Evolutionary conservation across 2,797 vertebrate species (phyloP).

Genomic region (Coracias cyanogaster): DNA sequence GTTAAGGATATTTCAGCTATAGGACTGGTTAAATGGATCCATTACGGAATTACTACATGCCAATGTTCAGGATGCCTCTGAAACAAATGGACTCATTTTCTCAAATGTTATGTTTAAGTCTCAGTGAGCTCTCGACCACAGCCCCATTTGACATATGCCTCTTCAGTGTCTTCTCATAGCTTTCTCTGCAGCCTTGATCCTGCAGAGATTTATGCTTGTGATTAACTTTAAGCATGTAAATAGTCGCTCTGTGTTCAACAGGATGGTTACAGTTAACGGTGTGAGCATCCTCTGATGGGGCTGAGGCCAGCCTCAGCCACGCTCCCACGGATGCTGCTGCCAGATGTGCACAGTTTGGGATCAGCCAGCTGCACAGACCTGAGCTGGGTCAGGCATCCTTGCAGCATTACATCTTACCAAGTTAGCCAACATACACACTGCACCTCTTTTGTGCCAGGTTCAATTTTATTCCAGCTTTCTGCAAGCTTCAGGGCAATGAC

Average conservation of each 20-base stretch:
- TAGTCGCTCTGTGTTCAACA: neutral
- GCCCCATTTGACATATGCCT: neutral
- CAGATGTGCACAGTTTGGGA: neutral
- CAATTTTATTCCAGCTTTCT: slow-evolving; percentile 39
- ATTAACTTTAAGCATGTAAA: slow-evolving; percentile 34
- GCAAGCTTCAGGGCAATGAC: neutral
- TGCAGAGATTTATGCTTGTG: slow-evolving; percentile 1
- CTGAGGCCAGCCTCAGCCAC: neutral
- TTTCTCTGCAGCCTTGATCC: slow-evolving; percentile 36
- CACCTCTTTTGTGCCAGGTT: slow-evolving; percentile 37
- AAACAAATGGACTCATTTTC: slow-evolving; percentile 57
- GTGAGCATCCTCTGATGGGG: neutral
- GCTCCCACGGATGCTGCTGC: neutral
- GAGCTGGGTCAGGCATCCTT: neutral
- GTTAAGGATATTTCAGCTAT: slow-evolving; percentile 25
- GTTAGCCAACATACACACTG: neutral
- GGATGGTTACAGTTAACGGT: neutral
- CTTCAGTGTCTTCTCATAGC: neutral
- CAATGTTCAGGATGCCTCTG: slow-evolving; percentile 11
- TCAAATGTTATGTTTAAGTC: slow-evolving; percentile 48
- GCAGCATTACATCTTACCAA: neutral
- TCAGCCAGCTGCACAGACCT: neutral
- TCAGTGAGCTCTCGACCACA: slow-evolving; percentile 18
- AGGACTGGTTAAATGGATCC: slow-evolving; percentile 33
- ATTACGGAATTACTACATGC: slow-evolving; percentile 21